phyloP scores from a whole-genome alignment of 2,888 invertebrate species.

The Leptinotarsa rubiginosa region DNA sequence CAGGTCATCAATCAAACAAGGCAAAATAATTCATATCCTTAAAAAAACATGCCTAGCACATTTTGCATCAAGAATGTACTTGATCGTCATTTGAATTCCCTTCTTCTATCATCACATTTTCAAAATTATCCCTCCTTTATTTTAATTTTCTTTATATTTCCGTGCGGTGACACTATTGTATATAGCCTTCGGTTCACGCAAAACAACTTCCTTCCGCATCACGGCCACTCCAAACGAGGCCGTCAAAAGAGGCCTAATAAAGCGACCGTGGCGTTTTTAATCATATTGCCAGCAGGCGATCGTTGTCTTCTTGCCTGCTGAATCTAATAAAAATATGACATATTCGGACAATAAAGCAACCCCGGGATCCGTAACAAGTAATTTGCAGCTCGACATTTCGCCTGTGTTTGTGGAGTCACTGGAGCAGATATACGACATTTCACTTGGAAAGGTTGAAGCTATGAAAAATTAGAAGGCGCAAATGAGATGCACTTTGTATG shows the following conservation, averaged over 20 bases:
- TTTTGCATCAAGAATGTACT: too few relatives aligned
- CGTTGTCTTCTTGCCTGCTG: conserved; percentile 17
- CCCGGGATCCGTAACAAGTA: conserved; percentile 25
- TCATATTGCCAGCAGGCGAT: conserved; percentile 11
- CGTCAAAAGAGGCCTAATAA: conserved; percentile 8
- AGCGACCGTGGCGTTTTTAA: conserved; percentile 21
- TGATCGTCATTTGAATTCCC: too few relatives aligned
- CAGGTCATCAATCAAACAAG: too few relatives aligned
- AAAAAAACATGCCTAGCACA: too few relatives aligned
- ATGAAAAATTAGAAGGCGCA: not conserved
- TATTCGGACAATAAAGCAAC: conserved; percentile 33
- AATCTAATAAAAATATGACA: conserved; percentile 29
- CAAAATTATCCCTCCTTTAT: not conserved
- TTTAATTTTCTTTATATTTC: not conserved
- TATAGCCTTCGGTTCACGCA: not conserved
- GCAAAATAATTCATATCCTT: too few relatives aligned
- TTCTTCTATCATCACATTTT: not conserved
- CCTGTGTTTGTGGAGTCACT: not conserved
- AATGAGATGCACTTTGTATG: not conserved
- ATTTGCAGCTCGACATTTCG: conserved; percentile 28
- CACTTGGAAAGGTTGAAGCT: conserved; percentile 19
- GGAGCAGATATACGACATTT: conserved; percentile 21
- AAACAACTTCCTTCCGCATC: conserved; percentile 9
- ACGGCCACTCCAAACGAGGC: conserved; percentile 2
- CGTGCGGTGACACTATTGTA: not conserved